Conservation (phyloP, 2,888 invertebrate species). For the Hirtodrosophila histrioides region DNA sequence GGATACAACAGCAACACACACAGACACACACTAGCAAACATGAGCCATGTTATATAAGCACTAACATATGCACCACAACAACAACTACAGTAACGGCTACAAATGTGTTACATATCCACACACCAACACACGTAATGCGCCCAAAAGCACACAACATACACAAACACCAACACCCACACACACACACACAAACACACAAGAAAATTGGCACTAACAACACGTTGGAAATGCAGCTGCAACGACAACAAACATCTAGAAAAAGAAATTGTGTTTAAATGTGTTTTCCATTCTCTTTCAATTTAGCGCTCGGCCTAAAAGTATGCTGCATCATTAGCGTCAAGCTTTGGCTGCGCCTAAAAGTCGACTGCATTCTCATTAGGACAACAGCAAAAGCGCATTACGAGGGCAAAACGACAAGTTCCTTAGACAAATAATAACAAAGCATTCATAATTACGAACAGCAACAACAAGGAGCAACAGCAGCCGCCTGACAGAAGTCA, state of each 20-base stretch:
- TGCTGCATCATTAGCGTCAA: conserved; percentile 74
- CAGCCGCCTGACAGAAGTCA: conserved; percentile 42
- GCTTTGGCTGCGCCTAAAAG: conserved; percentile 19
- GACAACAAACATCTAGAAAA: conserved; percentile 22
- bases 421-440: conserved; percentile 59
- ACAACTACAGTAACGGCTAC: conserved; percentile 8
- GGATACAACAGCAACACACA: conserved; percentile 21
- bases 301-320: conserved; percentile 78
- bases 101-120: conserved; percentile 27
- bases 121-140: conserved; percentile 8
- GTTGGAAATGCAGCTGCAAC: conserved; percentile 19
- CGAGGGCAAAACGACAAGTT: conserved; percentile 69
- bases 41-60: conserved; percentile 47
- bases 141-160: conserved; percentile 23
- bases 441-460: conserved; percentile 61
- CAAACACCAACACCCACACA: conserved; percentile 15
- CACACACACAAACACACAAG: conserved; percentile 29
- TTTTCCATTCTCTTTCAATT: conserved; percentile 63
- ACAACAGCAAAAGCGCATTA: conserved; percentile 74
- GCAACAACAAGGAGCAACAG: conserved; percentile 16
- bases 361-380: conserved; percentile 46
- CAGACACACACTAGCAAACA: conserved; percentile 20
- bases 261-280: conserved; percentile 55
- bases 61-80: conserved; percentile 22
- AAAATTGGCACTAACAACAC: conserved; percentile 48